Conservation (phyloP, 2,797 vertebrate species). For the Gadopsis marmoratus region DNA sequence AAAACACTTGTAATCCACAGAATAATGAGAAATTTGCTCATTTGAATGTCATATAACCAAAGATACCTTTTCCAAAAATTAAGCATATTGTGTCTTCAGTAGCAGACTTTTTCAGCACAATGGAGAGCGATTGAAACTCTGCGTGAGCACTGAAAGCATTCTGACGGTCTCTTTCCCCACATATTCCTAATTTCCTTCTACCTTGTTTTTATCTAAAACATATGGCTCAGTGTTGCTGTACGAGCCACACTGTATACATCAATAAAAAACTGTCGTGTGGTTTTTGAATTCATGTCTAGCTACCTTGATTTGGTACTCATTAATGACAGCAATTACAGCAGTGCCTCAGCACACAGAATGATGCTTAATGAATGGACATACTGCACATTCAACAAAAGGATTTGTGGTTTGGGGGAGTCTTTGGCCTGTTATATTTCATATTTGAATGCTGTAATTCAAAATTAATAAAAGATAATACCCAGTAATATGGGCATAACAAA, state of each 20-base stretch:
- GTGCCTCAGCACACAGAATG: conserved; percentile 27
- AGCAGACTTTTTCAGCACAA: conserved; percentile 53
- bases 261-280: conserved; percentile 14
- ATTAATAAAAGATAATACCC: background rate
- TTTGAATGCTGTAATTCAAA: conserved; percentile 13
- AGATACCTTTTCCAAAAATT: conserved; percentile 29
- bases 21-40: conserved; percentile 44
- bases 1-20: conserved; percentile 48
- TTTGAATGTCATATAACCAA: conserved; percentile 48
- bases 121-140: conserved; percentile 47
- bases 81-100: conserved; percentile 12
- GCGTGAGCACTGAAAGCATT: conserved; percentile 15
- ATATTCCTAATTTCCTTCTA: background rate
- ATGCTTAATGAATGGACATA: conserved; percentile 41
- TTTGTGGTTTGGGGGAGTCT: conserved; percentile 13
- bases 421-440: background rate
- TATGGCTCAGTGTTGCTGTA: conserved; percentile 12
- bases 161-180: background rate
- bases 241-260: background rate
- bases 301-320: conserved; percentile 45
- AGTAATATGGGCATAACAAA: background rate
- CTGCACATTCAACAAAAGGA: conserved; percentile 15
- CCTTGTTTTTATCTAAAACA: conserved; percentile 37
- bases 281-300: conserved; percentile 39
- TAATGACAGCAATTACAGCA: conserved; percentile 45